These are phyloP conservation scores for Allolobophora icterica DNA, from an alignment of 2,888 invertebrate species.

Conservation along the genomic window DNA sequence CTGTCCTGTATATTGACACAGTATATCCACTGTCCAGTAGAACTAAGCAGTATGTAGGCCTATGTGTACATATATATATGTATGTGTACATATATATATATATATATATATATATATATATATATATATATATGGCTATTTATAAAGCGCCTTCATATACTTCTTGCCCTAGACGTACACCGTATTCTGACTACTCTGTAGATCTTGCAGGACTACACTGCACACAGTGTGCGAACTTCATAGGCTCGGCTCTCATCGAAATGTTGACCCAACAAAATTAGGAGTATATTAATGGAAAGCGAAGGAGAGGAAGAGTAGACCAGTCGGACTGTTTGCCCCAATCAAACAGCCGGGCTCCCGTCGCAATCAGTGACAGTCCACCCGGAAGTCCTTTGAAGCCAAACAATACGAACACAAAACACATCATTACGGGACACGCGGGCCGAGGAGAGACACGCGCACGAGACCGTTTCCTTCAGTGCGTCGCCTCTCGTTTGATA, in stretches of 20 bases:
- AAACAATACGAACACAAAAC: background rate
- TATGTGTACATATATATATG: too few relatives aligned
- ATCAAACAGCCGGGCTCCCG: background rate
- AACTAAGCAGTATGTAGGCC: too few relatives aligned
- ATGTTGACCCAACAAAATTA: background rate
- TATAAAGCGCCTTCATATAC: too few relatives aligned
- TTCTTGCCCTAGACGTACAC: too few relatives aligned
- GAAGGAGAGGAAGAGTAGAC: background rate
- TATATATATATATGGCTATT: too few relatives aligned
- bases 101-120: too few relatives aligned
- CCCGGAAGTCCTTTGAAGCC: background rate
- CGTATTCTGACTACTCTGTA: too few relatives aligned
- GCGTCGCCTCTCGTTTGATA: background rate
- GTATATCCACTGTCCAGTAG: too few relatives aligned
- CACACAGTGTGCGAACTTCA: background rate
- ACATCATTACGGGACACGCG: background rate
- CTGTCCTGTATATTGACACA: too few relatives aligned
- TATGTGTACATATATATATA: too few relatives aligned
- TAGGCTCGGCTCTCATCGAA: background rate
- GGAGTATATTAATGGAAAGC: background rate
- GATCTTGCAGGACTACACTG: background rate
- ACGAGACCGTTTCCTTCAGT: background rate
- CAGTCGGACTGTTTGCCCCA: conserved; percentile 11
- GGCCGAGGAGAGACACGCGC: background rate
- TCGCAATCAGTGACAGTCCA: background rate